These are phyloP conservation scores for Apodemia zela DNA, from an alignment of 2,888 invertebrate species.

Conservation along the genomic window DNA sequence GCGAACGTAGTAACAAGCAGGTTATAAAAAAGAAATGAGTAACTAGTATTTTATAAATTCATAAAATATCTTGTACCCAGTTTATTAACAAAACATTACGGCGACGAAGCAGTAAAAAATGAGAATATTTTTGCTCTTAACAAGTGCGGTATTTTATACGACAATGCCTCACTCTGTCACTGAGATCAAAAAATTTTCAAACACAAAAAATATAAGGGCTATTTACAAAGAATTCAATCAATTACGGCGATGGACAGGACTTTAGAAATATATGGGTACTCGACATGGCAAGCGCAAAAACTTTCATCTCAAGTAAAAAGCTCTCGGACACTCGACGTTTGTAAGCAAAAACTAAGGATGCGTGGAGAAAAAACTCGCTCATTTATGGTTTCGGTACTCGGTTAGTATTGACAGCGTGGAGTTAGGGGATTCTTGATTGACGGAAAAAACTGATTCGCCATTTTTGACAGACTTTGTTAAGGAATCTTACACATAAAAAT, in stretches of 20 bases:
- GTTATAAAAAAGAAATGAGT: neutral
- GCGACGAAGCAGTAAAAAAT: neutral
- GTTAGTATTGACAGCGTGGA: constrained; percentile 44
- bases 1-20: neutral
- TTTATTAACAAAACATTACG: constrained; percentile 12
- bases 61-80: constrained; percentile 6
- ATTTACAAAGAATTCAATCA: constrained; percentile 68
- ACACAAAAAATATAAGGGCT: constrained; percentile 50
- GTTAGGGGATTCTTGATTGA: constrained; percentile 36
- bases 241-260: constrained; percentile 57
- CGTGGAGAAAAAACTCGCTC: constrained; percentile 50
- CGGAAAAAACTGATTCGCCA: constrained; percentile 31
- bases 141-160: constrained; percentile 28
- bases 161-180: constrained; percentile 30
- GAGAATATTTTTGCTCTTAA: constrained; percentile 16
- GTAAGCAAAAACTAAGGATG: constrained; percentile 62
- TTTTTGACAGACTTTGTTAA: constrained; percentile 10
- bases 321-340: constrained; percentile 54
- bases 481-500: neutral
- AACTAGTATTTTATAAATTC: constrained; percentile 13
- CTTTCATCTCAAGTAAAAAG: constrained; percentile 63
- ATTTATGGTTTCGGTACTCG: constrained; percentile 65
- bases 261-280: constrained; percentile 66
- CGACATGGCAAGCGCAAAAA: constrained; percentile 69
- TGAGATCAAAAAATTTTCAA: constrained; percentile 28